phyloP scores from a whole-genome alignment of 2,888 invertebrate genomes.

The Hymenopus coronatus region DNA sequence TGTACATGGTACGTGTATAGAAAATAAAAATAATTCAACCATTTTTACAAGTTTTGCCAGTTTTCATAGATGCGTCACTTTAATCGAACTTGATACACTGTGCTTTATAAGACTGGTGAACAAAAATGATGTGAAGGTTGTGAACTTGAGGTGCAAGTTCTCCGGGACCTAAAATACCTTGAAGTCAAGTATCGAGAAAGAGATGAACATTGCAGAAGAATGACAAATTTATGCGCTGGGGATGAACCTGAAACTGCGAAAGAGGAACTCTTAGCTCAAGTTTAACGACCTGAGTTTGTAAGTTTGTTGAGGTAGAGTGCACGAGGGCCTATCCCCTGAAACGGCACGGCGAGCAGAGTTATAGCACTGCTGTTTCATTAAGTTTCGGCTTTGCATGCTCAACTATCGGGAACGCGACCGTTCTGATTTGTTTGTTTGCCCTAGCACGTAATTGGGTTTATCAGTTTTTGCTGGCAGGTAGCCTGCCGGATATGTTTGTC shows the following conservation, averaged over 20 bases:
- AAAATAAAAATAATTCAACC: too few relatives aligned
- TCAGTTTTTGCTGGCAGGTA: neutral
- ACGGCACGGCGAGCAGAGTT: neutral
- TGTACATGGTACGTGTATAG: too few relatives aligned
- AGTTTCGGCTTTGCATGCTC: neutral
- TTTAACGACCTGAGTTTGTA: neutral
- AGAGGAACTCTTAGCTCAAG: neutral
- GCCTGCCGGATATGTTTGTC: too few relatives aligned
- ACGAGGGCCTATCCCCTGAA: too few relatives aligned
- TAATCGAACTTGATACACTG: too few relatives aligned
- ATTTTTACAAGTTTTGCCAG: too few relatives aligned
- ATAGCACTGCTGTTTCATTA: neutral
- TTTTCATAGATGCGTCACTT: too few relatives aligned
- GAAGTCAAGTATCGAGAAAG: neutral
- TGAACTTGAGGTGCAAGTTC: too few relatives aligned
- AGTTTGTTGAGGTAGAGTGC: neutral
- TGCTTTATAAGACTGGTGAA: too few relatives aligned
- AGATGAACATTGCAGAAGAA: neutral
- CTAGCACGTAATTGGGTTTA: neutral
- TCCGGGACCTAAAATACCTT: neutral
- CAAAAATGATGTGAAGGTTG: too few relatives aligned
- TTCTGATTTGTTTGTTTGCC: neutral
- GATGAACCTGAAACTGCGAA: neutral
- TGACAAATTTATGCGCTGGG: neutral
- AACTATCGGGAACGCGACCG: neutral